Conservation (phyloP, 1,140 invertebrate genomes). For the Apis florea region DNA sequence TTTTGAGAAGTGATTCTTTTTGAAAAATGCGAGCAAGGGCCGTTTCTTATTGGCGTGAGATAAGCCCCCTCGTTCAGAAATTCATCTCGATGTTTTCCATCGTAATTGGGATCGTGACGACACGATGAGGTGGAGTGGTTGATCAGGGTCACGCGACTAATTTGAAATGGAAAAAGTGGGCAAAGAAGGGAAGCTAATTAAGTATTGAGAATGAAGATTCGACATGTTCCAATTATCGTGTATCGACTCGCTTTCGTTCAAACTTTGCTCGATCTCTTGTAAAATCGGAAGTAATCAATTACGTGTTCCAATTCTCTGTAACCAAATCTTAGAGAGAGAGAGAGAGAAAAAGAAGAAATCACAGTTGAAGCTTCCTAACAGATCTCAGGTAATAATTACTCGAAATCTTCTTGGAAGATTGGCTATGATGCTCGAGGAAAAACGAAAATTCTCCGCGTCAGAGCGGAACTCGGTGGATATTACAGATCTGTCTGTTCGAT, state of each 20-base stretch:
- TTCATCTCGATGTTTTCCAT: background rate
- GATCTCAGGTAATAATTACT: background rate
- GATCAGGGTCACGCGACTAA: too few relatives aligned
- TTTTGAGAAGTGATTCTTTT: background rate
- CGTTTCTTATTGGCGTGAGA: background rate
- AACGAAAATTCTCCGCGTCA: background rate
- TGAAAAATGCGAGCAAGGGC: background rate
- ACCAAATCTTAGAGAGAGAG: too few relatives aligned
- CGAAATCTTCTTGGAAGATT: conserved; percentile 9
- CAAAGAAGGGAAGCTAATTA: too few relatives aligned
- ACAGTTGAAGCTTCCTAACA: background rate
- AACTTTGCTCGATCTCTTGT: too few relatives aligned
- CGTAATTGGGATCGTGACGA: too few relatives aligned
- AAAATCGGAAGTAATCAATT: too few relatives aligned
- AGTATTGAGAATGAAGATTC: too few relatives aligned
- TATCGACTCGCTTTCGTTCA: too few relatives aligned
- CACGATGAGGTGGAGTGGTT: too few relatives aligned
- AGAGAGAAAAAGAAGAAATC: background rate
- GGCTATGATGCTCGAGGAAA: background rate
- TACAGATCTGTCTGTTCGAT: conserved; percentile 35
- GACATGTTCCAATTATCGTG: too few relatives aligned
- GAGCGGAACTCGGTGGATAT: conserved; percentile 22
- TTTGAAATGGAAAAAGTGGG: too few relatives aligned
- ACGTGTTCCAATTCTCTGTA: too few relatives aligned
- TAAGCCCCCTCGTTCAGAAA: background rate